These are phyloP conservation scores for Seriola dumerili DNA, from an alignment of 2,113 vertebrate genomes.

Conservation along the genomic window DNA sequence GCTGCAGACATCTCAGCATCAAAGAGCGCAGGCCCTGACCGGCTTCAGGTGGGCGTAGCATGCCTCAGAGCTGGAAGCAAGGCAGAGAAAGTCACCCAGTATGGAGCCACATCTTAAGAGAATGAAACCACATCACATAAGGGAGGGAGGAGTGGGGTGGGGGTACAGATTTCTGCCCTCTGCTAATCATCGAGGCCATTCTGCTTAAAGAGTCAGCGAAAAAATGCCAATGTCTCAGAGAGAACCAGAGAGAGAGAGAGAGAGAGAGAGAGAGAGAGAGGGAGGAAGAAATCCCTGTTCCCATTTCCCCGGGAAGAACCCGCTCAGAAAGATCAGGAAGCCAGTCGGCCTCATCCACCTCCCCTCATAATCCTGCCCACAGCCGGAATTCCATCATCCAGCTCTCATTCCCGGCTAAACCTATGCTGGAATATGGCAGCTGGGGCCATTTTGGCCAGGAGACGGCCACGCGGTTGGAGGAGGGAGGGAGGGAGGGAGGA, in stretches of 20 bases:
- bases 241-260: neutral
- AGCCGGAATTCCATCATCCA: slow-evolving; percentile 77
- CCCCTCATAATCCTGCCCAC: slow-evolving; percentile 69
- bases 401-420: slow-evolving; percentile 69
- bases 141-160: neutral
- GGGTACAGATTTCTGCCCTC: slow-evolving; percentile 49
- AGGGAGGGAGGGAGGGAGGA: neutral
- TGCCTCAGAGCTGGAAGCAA: slow-evolving; percentile 30
- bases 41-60: slow-evolving; percentile 44
- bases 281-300: slow-evolving; percentile 62
- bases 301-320: slow-evolving; percentile 67
- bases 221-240: slow-evolving; percentile 55
- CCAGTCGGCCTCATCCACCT: slow-evolving; percentile 67
- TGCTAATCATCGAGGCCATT: slow-evolving; percentile 62
- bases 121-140: slow-evolving; percentile 63
- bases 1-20: slow-evolving; percentile 52
- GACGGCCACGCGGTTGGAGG: slow-evolving; percentile 51
- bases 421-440: slow-evolving; percentile 66
- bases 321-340: slow-evolving; percentile 70
- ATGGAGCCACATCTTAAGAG: slow-evolving; percentile 45
- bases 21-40: slow-evolving; percentile 49
- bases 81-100: slow-evolving; percentile 43
- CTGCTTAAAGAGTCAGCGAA: slow-evolving; percentile 60
- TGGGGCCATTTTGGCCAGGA: slow-evolving; percentile 70
- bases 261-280: slow-evolving; percentile 2